Evolutionary conservation across 2,888 invertebrate species (phyloP).

Genomic region (Ischnura elegans): DNA sequence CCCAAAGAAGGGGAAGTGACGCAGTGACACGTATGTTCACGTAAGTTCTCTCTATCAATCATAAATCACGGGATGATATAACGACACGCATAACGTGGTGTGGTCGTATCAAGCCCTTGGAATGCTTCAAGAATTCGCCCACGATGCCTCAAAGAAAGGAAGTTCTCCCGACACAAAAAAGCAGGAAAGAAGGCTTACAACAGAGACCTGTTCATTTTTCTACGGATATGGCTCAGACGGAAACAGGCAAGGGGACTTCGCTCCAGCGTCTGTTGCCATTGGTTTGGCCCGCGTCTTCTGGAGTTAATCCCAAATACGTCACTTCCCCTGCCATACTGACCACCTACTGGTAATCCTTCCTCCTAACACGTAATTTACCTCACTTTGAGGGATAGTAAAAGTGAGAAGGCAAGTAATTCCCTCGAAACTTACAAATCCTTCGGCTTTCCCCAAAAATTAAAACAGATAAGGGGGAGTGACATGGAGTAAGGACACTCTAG

Average conservation of each 20-base stretch:
- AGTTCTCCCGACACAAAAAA: background rate
- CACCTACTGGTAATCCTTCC: background rate
- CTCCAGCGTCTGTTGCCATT: background rate
- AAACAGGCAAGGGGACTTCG: background rate
- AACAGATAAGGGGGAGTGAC: no score
- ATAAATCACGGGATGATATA: no score
- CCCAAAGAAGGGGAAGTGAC: no score
- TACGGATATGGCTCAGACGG: slow-evolving; percentile 18
- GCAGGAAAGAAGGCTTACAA: background rate
- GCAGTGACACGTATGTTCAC: no score
- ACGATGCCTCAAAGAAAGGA: background rate
- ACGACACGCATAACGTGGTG: background rate
- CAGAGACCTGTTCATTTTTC: background rate
- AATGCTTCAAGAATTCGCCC: background rate
- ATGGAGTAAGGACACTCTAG: no score
- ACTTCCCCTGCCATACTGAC: background rate
- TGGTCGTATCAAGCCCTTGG: slow-evolving; percentile 5
- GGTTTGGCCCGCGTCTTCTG: background rate
- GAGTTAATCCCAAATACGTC: background rate
- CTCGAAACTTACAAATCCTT: no score
- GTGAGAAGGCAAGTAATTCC: no score
- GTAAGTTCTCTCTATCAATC: no score
- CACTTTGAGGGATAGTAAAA: background rate
- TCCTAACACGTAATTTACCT: background rate
- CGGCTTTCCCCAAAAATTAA: no score